Evolutionary conservation across 1,140 invertebrate species (phyloP), one percentile per base, ranked within the genome.

Genomic region (Argopecten irradians): DNA sequence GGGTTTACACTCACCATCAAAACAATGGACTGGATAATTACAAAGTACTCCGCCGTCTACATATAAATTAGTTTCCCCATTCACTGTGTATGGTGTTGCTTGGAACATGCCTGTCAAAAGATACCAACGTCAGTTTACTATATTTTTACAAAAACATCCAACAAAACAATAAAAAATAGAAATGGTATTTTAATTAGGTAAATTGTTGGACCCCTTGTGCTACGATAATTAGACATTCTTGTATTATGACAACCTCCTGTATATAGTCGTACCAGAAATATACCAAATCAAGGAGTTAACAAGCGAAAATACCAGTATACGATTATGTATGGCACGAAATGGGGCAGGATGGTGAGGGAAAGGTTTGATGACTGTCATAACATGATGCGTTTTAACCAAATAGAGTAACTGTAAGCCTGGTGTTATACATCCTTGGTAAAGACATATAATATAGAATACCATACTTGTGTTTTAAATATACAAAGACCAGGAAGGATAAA

Each of bases 21-120:
- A 94, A 83, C 93, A 93, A 82, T 93, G 92, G 41, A 94, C 92
- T 22, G 93, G 93, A 84, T 93, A 94, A 86, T 94, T 94, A 87
- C 93, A 93, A 9, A 94, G 88, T 2, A 93, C 90, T 16, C 93
- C 93, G 8, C 93, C 93, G 82, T 94, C 93, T 13, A 93, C 92
- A 71, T 93, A 93, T 7, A 90, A 90, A 87, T 94, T 92, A 8
- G 90, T 87, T 83, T 89, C 82, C 32, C 92, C 93, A 55, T 90
- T 87, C 22, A 88, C 86, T n/a, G 90, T 89, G 82, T 91, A 92
- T 14, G 83, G 86, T 13, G 86, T 90, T 0, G 93, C 93, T 34
- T 91, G 89, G 83, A 93, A 94, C 86, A 93, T 86, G 2, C 92
- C 93, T 93, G 83, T 0, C 89, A 88, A 8, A 36, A 83, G 33